Conservation (phyloP, 64 coral and sea anemone genomes). For the Pachyseris speciosa region DNA sequence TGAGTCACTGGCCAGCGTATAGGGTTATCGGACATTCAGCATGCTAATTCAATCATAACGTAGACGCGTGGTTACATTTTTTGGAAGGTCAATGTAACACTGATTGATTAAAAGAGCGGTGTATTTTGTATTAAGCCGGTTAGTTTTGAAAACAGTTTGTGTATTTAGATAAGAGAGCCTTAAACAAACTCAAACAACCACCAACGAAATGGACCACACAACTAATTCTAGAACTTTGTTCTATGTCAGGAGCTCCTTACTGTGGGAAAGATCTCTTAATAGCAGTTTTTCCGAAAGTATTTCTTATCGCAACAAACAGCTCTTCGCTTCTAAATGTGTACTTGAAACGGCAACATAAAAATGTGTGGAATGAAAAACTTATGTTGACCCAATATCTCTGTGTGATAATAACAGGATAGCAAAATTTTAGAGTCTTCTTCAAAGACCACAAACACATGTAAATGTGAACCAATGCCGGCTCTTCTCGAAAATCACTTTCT, state of each 20-base stretch:
- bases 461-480: too few species aligned
- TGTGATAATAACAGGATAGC: neutral
- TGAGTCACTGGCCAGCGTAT: neutral
- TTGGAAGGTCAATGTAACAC: neutral
- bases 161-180: neutral
- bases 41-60: neutral
- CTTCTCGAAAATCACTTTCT: too few species aligned
- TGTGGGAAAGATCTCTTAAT: neutral
- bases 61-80: neutral
- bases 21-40: neutral
- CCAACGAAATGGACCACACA: neutral
- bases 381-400: neutral
- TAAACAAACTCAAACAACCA: neutral
- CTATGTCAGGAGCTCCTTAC: too few species aligned
- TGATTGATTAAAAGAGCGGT: too few species aligned
- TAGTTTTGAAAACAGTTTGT: neutral
- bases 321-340: neutral
- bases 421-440: too few species aligned
- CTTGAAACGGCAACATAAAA: neutral
- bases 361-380: neutral
- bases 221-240: too few species aligned
- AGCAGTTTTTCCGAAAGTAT: neutral
- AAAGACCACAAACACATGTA: too few species aligned
- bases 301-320: neutral
- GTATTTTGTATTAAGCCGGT: neutral